Base-by-base conservation (phyloP, 1,140 invertebrate species). In the Drosophila pseudoobscura region DNA sequence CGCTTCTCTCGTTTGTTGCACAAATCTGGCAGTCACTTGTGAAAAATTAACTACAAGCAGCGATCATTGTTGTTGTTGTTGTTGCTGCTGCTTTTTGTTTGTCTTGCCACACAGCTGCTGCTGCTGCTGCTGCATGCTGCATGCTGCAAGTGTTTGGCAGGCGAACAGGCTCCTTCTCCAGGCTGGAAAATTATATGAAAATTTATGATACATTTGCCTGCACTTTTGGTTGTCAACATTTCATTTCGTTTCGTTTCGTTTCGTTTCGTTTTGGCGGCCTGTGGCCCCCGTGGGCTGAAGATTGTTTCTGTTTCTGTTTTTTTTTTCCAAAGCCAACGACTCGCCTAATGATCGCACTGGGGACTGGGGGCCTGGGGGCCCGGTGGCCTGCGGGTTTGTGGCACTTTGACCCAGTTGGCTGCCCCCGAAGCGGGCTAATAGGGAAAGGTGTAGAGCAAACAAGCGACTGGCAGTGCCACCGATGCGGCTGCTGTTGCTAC, bases 131-230 rank as follows among this genome's bases (percentile, higher is more conserved):
- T 74, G 70, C 24, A 4, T 69, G 70, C 74, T 74, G 70, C 24
- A 4, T 56, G 61, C 75, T 87, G 82, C 80, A 85, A 85, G 80
- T 85, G 80, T 85, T 80, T 87, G 82, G 77, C 80, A 75, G 75
- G 46, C 56, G 8, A 31, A 31, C 31, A 31, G 31, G 29, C 64
- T 68, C 59, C 54, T 53, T 46, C 58, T 54, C 26, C 8, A 17
- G 77, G 79, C 77, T 85, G 72, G 75, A 85, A 84, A 85, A 80
- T 85, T 85, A 85, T 85, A 85, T 85, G 82, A 85, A 85, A 87
- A 85, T 85, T 85, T 85, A 85, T 85, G 80, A 85, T 85, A 85
- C 80, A 85, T 85, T 85, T 85, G 80, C 80, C 78, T 85, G 80
- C 80, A 85, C 80, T 85, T 39, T 39, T 87, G 80, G 82, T 85